Evolutionary conservation across 1,140 invertebrate genomes (phyloP).

Genomic region (Propsilocerus akamusi): DNA sequence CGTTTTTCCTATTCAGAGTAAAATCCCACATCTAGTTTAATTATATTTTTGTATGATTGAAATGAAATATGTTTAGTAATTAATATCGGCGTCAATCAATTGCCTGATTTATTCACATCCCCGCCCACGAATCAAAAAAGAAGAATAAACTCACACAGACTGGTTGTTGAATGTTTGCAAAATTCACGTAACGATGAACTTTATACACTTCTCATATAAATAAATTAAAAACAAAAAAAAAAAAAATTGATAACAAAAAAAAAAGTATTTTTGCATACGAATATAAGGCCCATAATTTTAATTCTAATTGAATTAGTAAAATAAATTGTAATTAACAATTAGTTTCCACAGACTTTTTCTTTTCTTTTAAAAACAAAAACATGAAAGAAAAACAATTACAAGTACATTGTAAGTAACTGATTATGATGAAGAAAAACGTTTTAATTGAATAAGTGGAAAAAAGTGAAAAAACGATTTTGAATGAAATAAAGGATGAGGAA

Average conservation of each 20-base stretch:
- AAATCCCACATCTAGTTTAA: too few species aligned
- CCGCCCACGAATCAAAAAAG: too few species aligned
- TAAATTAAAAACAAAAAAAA: neutral
- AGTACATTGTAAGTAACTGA: neutral
- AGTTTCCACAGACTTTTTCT: neutral
- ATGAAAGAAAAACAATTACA: neutral
- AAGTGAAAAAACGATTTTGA: too few species aligned
- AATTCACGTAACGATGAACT: neutral
- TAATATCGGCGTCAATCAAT: too few species aligned
- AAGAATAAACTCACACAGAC: neutral
- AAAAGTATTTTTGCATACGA: neutral
- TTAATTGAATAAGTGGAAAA: neutral
- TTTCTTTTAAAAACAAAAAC: neutral
- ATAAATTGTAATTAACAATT: neutral
- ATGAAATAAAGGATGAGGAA: too few species aligned
- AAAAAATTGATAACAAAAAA: neutral
- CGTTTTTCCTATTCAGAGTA: too few species aligned
- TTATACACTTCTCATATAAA: neutral
- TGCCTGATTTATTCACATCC: too few species aligned
- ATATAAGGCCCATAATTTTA: neutral
- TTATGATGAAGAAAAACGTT: neutral
- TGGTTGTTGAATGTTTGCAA: neutral
- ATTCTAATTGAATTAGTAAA: neutral
- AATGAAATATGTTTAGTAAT: too few species aligned
- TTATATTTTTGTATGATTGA: too few species aligned